A percentile compares a stretch with the other conserved stretches of the same genome.
phyloP scores from a whole-genome alignment of 2,113 vertebrate species.

The Petaurus breviceps region DNA sequence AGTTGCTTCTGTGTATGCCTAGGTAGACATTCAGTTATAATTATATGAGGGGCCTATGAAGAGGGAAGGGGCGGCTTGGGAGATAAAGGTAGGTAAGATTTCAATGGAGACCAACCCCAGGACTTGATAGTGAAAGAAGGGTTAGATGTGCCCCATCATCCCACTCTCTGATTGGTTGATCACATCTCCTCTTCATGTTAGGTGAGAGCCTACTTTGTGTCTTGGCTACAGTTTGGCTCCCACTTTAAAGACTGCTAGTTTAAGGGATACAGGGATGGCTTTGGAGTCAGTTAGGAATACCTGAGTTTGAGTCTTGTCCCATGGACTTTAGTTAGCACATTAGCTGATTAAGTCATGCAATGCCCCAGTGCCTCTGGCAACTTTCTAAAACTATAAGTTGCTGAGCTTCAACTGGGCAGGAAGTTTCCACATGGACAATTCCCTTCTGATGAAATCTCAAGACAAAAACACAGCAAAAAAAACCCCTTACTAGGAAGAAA shows the following conservation, averaged over 20 bases:
- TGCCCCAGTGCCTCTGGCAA: not conserved
- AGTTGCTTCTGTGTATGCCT: not conserved
- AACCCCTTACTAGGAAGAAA: not conserved
- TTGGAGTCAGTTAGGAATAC: not conserved
- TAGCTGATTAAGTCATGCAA: not conserved
- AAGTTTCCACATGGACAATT: not conserved
- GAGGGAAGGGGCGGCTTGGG: not conserved
- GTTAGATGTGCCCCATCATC: not conserved
- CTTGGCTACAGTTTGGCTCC: not conserved
- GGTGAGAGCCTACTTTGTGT: not conserved
- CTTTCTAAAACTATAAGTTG: not conserved
- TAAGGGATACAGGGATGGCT: not conserved
- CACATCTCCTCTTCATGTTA: not conserved
- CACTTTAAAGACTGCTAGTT: not conserved
- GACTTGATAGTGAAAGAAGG: not conserved
- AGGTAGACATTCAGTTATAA: not conserved
- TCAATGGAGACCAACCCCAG: not conserved
- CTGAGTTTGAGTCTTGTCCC: not conserved
- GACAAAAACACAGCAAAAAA: not conserved
- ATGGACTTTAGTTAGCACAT: not conserved
- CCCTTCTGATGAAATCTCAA: not conserved
- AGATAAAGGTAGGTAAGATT: not conserved
- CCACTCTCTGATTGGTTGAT: not conserved
- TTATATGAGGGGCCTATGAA: not conserved
- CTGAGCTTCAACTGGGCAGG: not conserved